These are phyloP conservation scores for Coptotermes formosanus DNA, from an alignment of 1,140 invertebrate species.

Conservation along the genomic window DNA sequence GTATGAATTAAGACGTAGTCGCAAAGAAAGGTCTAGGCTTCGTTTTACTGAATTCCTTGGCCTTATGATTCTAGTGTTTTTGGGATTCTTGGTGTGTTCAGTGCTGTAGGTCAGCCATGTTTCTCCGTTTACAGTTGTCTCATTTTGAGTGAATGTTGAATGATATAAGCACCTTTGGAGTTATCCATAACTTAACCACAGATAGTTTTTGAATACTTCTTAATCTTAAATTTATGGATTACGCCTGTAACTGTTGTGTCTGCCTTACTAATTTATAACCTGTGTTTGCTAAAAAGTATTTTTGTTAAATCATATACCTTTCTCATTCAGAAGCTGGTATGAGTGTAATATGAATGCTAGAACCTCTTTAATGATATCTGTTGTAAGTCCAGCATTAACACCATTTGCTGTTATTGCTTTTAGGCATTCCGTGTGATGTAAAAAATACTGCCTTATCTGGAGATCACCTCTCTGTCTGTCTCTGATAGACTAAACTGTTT, in stretches of 20 bases:
- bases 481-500: too few relatives aligned
- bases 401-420: too few relatives aligned
- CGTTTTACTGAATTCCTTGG: conserved; percentile 21
- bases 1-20: conserved; percentile 42
- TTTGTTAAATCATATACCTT: not conserved
- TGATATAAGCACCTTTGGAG: not conserved
- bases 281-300: not conserved
- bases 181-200: not conserved
- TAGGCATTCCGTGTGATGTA: too few relatives aligned
- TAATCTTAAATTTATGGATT: not conserved
- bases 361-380: too few relatives aligned
- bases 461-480: too few relatives aligned
- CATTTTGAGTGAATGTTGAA: not conserved
- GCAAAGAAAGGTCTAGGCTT: not conserved
- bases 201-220: not conserved
- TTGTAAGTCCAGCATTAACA: too few relatives aligned
- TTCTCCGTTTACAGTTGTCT: not conserved
- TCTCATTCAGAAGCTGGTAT: not conserved
- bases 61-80: not conserved
- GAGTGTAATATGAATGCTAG: not conserved
- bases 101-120: not conserved
- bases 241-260: not conserved
- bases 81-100: not conserved
- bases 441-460: too few relatives aligned
- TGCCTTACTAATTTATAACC: conserved; percentile 2